Base-by-base conservation (phyloP, 2,888 invertebrate species). In the Caenorhabditis imperialis region DNA sequence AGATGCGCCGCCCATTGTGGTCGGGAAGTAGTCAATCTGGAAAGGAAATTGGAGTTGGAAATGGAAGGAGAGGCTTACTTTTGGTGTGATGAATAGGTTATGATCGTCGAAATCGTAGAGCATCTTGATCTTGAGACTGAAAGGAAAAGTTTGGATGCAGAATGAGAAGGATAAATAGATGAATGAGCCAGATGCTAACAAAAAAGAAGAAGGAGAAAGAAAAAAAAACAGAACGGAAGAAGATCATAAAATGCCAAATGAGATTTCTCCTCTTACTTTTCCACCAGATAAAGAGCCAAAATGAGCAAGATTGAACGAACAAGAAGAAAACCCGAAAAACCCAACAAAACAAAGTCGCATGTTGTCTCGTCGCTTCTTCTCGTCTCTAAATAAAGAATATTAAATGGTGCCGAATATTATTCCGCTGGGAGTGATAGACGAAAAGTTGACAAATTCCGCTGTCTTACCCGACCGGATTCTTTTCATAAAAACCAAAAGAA, bases 71-170 rank as follows among this genome's bases (percentile, higher is more conserved):
- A 22, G 18, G 1, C 44, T 25, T 38, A 81, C 75, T 30, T 81
- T 79, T 8, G 85, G 86, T 10, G 84, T 81, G 25, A 86, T 77
- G 54, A 81, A 85, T 12, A 86, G 58, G 33, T 82, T 84, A 50
- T 82, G 81, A 51, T 86, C 86, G 30, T 86, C 86, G n/a, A 77
- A 78, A 27, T 83, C 83, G 37, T 79, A 82, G 22, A 75, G 42
- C 79, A 79, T 78, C 25, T 48, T 18, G 12, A 20, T n/a, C 27
- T n/a, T 12, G 16, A 18, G 25, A n/a, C 16, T 7, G 4, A 40
- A 38, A 44, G 7, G 20, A 50, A 63, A 55, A 55, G 45, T 23
- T 44, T 38, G 40, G 48, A 40, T 57, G 55, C 47, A 25, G n/a
- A 54, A 37, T 50, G 40, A 48, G 23, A 25, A 50, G 45, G 35